Base-by-base conservation (phyloP, 2,797 vertebrate genomes). In the Anguilla megastoma region DNA sequence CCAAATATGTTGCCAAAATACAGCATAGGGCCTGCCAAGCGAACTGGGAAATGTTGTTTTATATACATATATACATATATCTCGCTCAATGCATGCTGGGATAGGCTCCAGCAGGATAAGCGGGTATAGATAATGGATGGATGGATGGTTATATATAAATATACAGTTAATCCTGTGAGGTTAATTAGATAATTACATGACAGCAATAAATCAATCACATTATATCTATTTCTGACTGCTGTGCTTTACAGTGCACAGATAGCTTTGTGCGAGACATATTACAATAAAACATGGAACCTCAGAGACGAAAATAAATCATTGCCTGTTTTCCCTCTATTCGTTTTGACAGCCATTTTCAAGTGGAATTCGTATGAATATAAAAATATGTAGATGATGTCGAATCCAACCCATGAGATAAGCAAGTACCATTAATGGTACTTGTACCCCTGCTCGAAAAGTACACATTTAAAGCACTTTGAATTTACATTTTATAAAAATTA, bases 381-480 rank as follows among this genome's bases (percentile, higher is more conserved):
- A 36, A 41, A 16, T 41, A 79, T 41, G 33, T 79, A 41, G 33
- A 79, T 79, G 71, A 74, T 33, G 71, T 21, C 14, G 18, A 36
- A 41, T 79, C 74, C 36, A 79, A 14, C 74, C 33, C 36, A 79
- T 45, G 74, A 45, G 74, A 79, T 45, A 79, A 79, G 74, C 74
- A 79, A 79, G 74, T 79, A 41, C 36, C 27, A 30, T 74, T 79
- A 79, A 45, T 41, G 36, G 33, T 6, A 79, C 74, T 79, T 79
- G 33, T 18, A 79, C 18, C 16, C 14, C 74, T 79, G 74, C 4
- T 79, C 18, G 36, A 79, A 79, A 79, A 82, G 41, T 1, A 9
- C 79, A 24, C 5, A 82, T 82, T 82, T 82, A 50, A 76, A 50
- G 10, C 79, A 48, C 45, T 82, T 82, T 82, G 41, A 50, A 48